phyloP scores from a whole-genome alignment of 1,140 invertebrate species.

The Whitmania pigra region DNA sequence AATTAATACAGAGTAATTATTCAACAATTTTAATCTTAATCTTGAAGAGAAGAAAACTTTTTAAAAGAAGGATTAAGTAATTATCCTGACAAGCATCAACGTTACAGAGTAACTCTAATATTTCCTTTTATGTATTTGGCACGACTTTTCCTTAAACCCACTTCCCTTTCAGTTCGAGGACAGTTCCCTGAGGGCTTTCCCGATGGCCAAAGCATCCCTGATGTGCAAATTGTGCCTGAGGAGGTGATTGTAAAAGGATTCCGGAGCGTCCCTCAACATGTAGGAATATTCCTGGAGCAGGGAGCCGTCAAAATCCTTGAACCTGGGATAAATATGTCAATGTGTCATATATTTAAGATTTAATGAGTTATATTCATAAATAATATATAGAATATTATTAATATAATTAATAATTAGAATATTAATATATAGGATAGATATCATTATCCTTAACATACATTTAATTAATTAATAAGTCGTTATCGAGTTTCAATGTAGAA shows the following conservation, averaged over 20 bases:
- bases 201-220: neutral
- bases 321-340: neutral
- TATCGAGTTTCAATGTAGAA: neutral
- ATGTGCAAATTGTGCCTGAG: conserved; percentile 19
- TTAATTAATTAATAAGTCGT: neutral
- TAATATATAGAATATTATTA: no score
- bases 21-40: no score
- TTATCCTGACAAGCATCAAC: no score
- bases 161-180: neutral
- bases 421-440: no score
- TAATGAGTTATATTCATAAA: no score
- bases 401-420: no score
- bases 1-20: no score
- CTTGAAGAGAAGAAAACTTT: no score
- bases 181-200: neutral
- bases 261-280: conserved; percentile 23
- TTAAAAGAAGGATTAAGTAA: no score
- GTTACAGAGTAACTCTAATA: no score
- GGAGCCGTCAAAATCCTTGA: conserved; percentile 22
- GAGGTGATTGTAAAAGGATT: conserved; percentile 23
- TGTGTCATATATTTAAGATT: neutral
- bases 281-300: conserved; percentile 21
- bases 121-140: neutral
- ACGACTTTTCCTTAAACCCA: neutral
- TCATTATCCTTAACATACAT: no score